A percentile compares a stretch with the other conserved stretches of the same genome.
phyloP scores from a whole-genome alignment of 2,797 vertebrate species.

The Pristis pectinata region DNA sequence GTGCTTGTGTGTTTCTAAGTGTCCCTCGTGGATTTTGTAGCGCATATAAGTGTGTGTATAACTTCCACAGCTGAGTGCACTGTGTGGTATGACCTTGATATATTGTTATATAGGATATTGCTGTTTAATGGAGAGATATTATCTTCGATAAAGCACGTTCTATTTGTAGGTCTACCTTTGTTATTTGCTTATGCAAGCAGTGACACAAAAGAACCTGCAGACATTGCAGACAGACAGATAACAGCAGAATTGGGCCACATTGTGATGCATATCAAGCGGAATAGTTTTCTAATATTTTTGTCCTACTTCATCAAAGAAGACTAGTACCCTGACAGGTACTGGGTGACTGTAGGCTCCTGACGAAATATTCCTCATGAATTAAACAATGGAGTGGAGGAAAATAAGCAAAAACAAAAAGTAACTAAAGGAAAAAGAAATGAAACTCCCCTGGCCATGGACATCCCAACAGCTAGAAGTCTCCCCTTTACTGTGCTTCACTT shows the following conservation, averaged over 20 bases:
- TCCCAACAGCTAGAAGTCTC: background rate
- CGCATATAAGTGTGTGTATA: background rate
- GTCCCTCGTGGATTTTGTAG: background rate
- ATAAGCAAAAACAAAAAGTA: background rate
- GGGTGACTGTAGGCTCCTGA: background rate
- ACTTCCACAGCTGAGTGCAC: background rate
- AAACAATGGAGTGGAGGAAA: background rate
- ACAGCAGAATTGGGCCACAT: background rate
- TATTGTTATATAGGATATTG: too few species aligned
- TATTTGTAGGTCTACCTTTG: too few species aligned
- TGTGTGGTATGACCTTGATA: too few species aligned
- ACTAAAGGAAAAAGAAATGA: background rate
- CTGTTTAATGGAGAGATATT: too few species aligned
- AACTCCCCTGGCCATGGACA: background rate
- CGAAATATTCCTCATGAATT: background rate
- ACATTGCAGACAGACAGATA: background rate
- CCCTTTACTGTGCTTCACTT: background rate
- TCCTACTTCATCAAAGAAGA: background rate
- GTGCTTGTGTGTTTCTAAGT: background rate
- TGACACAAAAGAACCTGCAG: too few species aligned
- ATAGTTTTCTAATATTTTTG: background rate
- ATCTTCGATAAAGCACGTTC: too few species aligned
- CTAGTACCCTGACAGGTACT: too few species aligned
- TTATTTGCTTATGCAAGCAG: too few species aligned
- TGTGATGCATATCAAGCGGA: background rate